phyloP scores from a whole-genome alignment of 2,113 vertebrate species.

The Xyliphius kryptos region DNA sequence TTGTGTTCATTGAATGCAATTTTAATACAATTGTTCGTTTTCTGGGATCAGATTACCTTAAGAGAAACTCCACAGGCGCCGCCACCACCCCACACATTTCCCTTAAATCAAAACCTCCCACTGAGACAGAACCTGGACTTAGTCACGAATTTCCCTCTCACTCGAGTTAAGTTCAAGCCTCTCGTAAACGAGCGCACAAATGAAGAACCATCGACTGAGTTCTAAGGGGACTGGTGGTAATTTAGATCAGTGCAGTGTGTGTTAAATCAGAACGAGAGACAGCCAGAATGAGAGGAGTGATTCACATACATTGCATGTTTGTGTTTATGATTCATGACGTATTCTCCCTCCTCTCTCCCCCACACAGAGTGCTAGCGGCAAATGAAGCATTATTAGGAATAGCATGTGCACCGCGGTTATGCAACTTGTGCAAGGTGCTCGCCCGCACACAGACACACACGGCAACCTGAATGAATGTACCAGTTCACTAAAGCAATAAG shows the following conservation, averaged over 20 bases:
- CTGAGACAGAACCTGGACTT: background rate
- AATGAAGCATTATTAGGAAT: background rate
- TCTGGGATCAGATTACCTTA: too few relatives aligned
- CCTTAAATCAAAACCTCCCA: background rate
- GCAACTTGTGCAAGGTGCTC: background rate
- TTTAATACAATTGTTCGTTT: too few relatives aligned
- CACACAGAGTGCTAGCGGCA: background rate
- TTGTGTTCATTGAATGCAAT: too few relatives aligned
- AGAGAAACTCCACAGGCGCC: background rate
- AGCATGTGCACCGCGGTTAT: too few relatives aligned
- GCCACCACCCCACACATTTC: background rate
- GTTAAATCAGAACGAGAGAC: background rate
- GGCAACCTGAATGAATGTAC: too few relatives aligned
- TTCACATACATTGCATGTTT: background rate
- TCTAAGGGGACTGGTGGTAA: background rate
- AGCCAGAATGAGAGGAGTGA: background rate
- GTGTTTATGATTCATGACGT: background rate
- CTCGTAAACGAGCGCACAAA: background rate
- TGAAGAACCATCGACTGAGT: conserved; percentile 1
- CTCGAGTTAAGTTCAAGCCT: conserved; percentile 1
- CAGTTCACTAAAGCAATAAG: too few relatives aligned
- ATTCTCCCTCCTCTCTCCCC: background rate
- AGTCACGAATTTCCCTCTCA: background rate
- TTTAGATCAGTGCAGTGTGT: background rate
- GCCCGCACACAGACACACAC: too few relatives aligned